These are phyloP conservation scores for Asarcornis scutulata DNA, from an alignment of 2,113 vertebrate species.

Conservation along the genomic window DNA sequence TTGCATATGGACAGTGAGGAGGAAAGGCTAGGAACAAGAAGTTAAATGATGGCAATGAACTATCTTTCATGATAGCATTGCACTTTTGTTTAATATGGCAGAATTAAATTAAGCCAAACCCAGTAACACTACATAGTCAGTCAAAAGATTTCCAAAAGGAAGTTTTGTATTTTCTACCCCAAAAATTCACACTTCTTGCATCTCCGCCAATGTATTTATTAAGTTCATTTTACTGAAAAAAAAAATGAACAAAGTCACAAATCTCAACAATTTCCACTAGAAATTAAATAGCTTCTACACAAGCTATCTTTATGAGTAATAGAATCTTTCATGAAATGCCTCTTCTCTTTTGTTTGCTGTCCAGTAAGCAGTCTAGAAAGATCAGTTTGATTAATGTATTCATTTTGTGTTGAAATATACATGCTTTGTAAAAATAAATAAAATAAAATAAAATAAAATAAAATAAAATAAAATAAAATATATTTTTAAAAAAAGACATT, in stretches of 20 bases:
- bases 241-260: background rate
- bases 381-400: background rate
- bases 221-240: background rate
- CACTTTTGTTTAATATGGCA: background rate
- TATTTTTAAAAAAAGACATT: accelerated
- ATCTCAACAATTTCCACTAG: background rate
- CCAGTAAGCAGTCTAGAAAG: background rate
- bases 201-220: background rate
- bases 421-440: background rate
- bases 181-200: background rate
- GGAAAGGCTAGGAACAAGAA: background rate
- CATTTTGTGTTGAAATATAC: background rate
- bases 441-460: too few relatives aligned
- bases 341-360: background rate
- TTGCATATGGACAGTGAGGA: background rate
- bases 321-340: background rate
- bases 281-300: background rate
- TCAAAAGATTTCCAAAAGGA: background rate
- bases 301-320: background rate
- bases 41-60: background rate
- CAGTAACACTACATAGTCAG: background rate
- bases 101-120: background rate
- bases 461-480: too few relatives aligned
- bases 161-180: background rate
- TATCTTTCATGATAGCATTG: background rate